Conservation (phyloP, 2,888 invertebrate genomes). For the Nematopogon swammerdamellus region DNA sequence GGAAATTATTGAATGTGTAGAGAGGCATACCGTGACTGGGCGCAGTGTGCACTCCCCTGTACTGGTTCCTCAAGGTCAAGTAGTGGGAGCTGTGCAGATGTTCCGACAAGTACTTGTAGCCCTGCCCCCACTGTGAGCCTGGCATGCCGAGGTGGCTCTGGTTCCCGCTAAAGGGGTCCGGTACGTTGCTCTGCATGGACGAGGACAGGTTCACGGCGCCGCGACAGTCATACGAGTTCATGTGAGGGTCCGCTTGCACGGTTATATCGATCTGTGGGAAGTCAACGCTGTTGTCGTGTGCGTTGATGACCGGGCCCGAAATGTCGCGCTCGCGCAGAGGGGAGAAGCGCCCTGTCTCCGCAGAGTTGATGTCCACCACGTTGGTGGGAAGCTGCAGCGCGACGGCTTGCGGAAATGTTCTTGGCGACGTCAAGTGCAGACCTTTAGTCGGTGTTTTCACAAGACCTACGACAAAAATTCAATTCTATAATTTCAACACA, state of each 20-base stretch:
- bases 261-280: constrained; percentile 30
- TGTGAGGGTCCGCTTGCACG: constrained; percentile 50
- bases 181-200: constrained; percentile 74
- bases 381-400: constrained; percentile 59
- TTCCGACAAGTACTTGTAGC: constrained; percentile 66
- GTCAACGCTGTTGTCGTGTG: constrained; percentile 26
- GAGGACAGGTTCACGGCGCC: constrained; percentile 65
- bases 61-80: constrained; percentile 50
- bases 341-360: constrained; percentile 63
- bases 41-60: constrained; percentile 20
- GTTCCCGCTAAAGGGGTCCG: constrained; percentile 62
- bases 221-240: constrained; percentile 65
- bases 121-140: constrained; percentile 68
- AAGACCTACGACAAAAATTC: too few species aligned
- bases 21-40: constrained; percentile 28
- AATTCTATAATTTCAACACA: too few species aligned
- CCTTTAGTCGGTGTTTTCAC: too few species aligned
- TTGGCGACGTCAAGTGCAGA: constrained; percentile 41
- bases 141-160: constrained; percentile 73
- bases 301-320: constrained; percentile 55
- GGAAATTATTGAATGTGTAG: too few species aligned
- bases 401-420: constrained; percentile 52
- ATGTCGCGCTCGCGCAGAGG: constrained; percentile 63
- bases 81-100: constrained; percentile 66
- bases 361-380: constrained; percentile 60